Percentiles rank a stretch among this genome's conserved stretches.
Evolutionary conservation across 2,888 invertebrate species (phyloP).

Genomic region (Rhyacophila evoluta): DNA sequence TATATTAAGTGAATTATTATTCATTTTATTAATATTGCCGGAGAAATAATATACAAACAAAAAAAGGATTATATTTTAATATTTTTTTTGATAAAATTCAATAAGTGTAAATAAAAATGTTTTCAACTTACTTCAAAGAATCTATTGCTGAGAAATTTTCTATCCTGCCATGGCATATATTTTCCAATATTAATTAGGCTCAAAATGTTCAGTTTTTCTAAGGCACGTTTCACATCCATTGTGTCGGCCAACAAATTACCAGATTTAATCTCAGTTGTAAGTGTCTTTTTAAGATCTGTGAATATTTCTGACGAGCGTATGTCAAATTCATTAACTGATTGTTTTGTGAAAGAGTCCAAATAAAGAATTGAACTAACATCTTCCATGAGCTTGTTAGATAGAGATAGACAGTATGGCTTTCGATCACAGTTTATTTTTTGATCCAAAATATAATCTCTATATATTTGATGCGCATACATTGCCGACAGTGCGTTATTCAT

Average conservation of each 20-base stretch:
- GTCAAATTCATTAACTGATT: slow-evolving; percentile 29
- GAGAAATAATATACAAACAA: too few relatives aligned
- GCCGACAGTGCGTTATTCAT: slow-evolving; percentile 39
- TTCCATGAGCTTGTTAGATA: slow-evolving; percentile 49
- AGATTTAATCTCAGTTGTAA: slow-evolving; percentile 23
- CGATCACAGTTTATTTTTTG: slow-evolving; percentile 32
- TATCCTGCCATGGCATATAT: slow-evolving; percentile 33
- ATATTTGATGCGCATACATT: slow-evolving; percentile 41
- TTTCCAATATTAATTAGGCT: slow-evolving; percentile 19
- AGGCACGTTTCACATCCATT: neutral
- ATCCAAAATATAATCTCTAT: slow-evolving; percentile 39
- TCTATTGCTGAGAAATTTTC: slow-evolving; percentile 19
- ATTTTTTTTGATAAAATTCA: too few relatives aligned
- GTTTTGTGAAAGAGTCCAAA: slow-evolving; percentile 45
- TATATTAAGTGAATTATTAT: too few relatives aligned
- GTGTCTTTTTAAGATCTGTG: slow-evolving; percentile 25
- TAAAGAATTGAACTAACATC: slow-evolving; percentile 53
- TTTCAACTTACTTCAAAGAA: neutral
- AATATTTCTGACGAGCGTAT: slow-evolving; percentile 34
- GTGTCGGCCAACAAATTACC: slow-evolving; percentile 27
- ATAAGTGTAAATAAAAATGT: too few relatives aligned
- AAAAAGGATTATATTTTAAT: too few relatives aligned
- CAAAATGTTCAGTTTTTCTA: slow-evolving; percentile 8
- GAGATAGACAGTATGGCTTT: slow-evolving; percentile 46
- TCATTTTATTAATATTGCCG: too few relatives aligned